These are phyloP conservation scores for Pangasius sanitwongsei DNA, from an alignment of 2,797 vertebrate genomes.

Conservation along the genomic window DNA sequence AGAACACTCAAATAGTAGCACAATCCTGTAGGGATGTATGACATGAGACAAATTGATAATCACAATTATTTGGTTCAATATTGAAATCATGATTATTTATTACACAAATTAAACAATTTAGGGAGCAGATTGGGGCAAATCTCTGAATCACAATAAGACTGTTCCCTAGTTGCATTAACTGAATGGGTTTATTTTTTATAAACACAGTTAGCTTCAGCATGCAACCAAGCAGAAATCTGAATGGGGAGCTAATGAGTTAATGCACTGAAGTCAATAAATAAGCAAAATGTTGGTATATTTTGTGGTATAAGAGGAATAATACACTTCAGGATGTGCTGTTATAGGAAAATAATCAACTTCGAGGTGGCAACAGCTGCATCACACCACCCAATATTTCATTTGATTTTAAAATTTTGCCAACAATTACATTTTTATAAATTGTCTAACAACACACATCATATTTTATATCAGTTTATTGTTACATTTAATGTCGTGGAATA, in stretches of 20 bases:
- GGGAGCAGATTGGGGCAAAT: background rate
- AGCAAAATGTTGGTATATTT: background rate
- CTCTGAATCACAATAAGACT: background rate
- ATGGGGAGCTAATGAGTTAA: background rate
- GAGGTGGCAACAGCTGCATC: background rate
- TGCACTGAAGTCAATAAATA: constrained; percentile 1
- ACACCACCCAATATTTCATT: background rate
- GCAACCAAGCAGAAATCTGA: background rate
- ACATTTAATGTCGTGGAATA: background rate
- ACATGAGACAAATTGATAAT: background rate
- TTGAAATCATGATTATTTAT: constrained; percentile 4
- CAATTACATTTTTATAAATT: background rate
- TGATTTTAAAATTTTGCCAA: background rate
- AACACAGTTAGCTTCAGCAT: background rate
- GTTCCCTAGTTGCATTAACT: background rate
- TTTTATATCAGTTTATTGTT: background rate
- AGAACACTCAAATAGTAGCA: background rate
- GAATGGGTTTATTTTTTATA: background rate
- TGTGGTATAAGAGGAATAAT: background rate
- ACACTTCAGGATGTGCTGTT: background rate
- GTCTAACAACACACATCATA: background rate
- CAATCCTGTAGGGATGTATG: background rate
- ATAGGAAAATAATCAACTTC: background rate
- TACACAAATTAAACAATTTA: background rate
- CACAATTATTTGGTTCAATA: too few species aligned